Evolutionary conservation across 2,797 vertebrate species (phyloP).

Genomic region (Cyclura pinguis): DNA sequence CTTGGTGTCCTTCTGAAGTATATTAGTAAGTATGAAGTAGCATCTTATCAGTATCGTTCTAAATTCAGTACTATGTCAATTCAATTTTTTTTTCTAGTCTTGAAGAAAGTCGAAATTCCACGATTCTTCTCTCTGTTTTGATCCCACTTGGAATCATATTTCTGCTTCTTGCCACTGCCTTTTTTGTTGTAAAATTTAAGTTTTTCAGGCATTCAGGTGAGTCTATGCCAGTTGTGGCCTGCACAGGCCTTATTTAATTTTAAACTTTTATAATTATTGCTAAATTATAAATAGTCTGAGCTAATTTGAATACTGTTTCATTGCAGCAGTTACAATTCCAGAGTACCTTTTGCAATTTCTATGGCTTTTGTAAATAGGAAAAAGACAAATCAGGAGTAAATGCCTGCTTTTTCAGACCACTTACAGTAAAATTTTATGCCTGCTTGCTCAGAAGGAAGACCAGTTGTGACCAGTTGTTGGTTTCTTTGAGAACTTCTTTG

Average conservation of each 20-base stretch:
- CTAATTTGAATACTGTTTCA: neutral
- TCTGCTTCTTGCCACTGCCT: conserved; percentile 43
- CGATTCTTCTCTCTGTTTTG: conserved; percentile 45
- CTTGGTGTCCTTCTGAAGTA: neutral
- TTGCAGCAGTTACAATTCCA: neutral
- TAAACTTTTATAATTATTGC: neutral
- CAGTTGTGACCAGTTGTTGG: too few species aligned
- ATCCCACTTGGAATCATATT: conserved; percentile 64
- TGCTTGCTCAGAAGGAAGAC: neutral
- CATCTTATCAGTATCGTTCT: neutral
- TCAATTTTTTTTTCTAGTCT: conserved; percentile 62
- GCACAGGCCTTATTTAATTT: neutral
- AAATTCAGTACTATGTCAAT: rapidly evolving
- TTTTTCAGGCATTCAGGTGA: conserved; percentile 78
- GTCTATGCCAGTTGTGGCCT: conserved; percentile 32
- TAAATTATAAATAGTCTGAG: neutral
- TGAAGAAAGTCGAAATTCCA: neutral
- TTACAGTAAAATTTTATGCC: neutral
- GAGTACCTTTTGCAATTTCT: neutral
- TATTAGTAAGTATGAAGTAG: rapidly evolving
- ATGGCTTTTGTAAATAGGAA: neutral
- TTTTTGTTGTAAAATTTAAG: conserved; percentile 68
- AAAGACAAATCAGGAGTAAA: neutral
- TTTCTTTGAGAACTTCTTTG: too few species aligned
- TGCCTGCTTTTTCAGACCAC: neutral